A percentile compares a stretch with the other conserved stretches of the same genome.
phyloP scores from a whole-genome alignment of 2,888 invertebrate species.

The Euclidia mi region DNA sequence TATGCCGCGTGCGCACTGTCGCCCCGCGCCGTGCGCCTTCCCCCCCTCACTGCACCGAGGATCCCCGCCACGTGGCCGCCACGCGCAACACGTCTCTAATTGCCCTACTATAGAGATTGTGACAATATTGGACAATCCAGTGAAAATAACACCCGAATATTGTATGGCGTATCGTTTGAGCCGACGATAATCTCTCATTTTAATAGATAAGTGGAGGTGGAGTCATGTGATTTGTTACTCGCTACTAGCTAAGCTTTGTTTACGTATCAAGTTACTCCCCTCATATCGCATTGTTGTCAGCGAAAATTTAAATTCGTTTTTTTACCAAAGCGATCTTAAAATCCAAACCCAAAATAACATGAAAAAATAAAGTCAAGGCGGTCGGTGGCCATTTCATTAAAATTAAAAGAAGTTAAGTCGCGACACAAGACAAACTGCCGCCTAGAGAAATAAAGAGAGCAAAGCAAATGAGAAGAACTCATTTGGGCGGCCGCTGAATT shows the following conservation, averaged over 20 bases:
- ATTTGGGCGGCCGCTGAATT: slow-evolving; percentile 88
- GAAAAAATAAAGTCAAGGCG: slow-evolving; percentile 64
- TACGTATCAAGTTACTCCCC: slow-evolving; percentile 41
- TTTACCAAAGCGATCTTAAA: slow-evolving; percentile 39
- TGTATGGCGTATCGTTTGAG: slow-evolving; percentile 73
- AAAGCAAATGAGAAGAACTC: slow-evolving; percentile 89
- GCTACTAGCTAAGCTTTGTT: slow-evolving; percentile 54
- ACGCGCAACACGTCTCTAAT: slow-evolving; percentile 88
- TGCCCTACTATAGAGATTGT: slow-evolving; percentile 86
- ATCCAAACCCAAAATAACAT: slow-evolving; percentile 64
- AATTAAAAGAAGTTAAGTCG: slow-evolving; percentile 85
- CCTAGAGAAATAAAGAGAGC: slow-evolving; percentile 89
- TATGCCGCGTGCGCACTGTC: slow-evolving; percentile 66
- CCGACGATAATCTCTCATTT: slow-evolving; percentile 88
- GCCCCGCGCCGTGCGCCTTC: slow-evolving; percentile 39
- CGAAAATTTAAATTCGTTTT: slow-evolving; percentile 38
- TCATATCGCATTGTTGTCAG: slow-evolving; percentile 36
- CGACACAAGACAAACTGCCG: slow-evolving; percentile 87
- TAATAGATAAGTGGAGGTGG: slow-evolving; percentile 89
- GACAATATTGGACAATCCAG: slow-evolving; percentile 89
- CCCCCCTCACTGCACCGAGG: slow-evolving; percentile 40
- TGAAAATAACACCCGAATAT: slow-evolving; percentile 87
- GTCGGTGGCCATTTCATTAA: slow-evolving; percentile 76
- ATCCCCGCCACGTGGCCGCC: slow-evolving; percentile 78
- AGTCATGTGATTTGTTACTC: slow-evolving; percentile 83